Base-by-base conservation (phyloP, 1,140 invertebrate species). In the Drosophila saltans region DNA sequence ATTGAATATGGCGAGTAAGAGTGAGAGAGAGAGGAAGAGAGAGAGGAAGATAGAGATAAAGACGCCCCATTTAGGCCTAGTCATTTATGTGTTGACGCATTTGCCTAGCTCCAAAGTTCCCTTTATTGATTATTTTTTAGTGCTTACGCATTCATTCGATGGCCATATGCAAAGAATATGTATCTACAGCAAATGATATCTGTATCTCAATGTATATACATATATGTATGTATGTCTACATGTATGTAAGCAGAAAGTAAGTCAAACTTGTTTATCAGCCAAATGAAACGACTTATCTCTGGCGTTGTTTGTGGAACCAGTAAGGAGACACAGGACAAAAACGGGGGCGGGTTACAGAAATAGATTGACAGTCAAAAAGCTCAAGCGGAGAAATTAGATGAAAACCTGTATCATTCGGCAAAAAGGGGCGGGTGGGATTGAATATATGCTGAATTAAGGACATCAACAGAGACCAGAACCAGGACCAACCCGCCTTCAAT, bases 351-450 rank as follows among this genome's bases (percentile, higher is more conserved):
- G 58, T n/a, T 26, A 57, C 40, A 72, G 16, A 16, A 16, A 16
- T 16, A 16, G 28, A 30, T 63, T 63, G 36, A 7, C 33, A 70
- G 55, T 62, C 69, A 77, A 73, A 72, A 78, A 80, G 72, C 57
- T 66, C 65, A 83, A 89, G 84, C 76, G 84, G 84, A 89, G 84
- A 89, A 89, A 89, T 89, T 89, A 89, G 84, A 89, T 89, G 81
- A 89, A 89, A 74, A 88, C 84, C 77, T 75, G 78, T 89, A 74
- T 77, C 58, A 55, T 52, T 52, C 52, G 56, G 16, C 64, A 52
- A 76, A 75, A 69, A 66, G 33, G 33, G 6, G 33, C 3, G 66
- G 43, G 72, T 70, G 68, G 66, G 43, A 16, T 16, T 67, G 63
- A 62, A 52, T 21, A 21, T 80, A 41, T 45, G 84, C 84, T 90